Evolutionary conservation across 2,113 vertebrate species (phyloP).

Genomic region (Nibea albiflora): DNA sequence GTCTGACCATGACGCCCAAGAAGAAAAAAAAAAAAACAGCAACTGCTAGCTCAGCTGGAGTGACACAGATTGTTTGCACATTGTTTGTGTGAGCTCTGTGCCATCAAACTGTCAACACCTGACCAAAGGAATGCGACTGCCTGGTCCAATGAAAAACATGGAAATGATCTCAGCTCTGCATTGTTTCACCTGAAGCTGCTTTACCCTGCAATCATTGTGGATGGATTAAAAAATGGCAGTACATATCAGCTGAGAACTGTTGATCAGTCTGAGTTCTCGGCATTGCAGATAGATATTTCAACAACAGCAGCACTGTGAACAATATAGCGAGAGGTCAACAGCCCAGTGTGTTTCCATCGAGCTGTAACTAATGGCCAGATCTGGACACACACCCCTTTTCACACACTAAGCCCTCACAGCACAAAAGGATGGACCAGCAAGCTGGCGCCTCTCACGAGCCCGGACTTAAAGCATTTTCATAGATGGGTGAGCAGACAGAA

Average conservation of each 20-base stretch:
- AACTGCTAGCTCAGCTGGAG: slow-evolving; percentile 88
- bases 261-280: neutral
- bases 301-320: slow-evolving; percentile 22
- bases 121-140: slow-evolving; percentile 79
- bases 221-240: neutral
- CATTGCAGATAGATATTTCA: neutral
- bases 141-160: slow-evolving; percentile 48
- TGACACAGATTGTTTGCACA: slow-evolving; percentile 76
- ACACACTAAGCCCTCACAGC: slow-evolving; percentile 67
- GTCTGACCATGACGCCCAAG: slow-evolving; percentile 69
- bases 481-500: slow-evolving; percentile 88
- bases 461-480: slow-evolving; percentile 83
- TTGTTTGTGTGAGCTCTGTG: slow-evolving; percentile 75
- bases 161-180: slow-evolving; percentile 14
- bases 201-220: neutral
- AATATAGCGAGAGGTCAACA: slow-evolving; percentile 45
- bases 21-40: slow-evolving; percentile 66
- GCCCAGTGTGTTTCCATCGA: slow-evolving; percentile 49
- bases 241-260: neutral
- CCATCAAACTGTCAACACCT: slow-evolving; percentile 79
- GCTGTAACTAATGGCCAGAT: slow-evolving; percentile 76
- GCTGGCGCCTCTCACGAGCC: slow-evolving; percentile 72
- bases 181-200: neutral
- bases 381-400: slow-evolving; percentile 73
- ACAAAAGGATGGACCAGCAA: slow-evolving; percentile 79